phyloP scores from a whole-genome alignment of 1,140 invertebrate species.

The Gonatopus flavifemur region DNA sequence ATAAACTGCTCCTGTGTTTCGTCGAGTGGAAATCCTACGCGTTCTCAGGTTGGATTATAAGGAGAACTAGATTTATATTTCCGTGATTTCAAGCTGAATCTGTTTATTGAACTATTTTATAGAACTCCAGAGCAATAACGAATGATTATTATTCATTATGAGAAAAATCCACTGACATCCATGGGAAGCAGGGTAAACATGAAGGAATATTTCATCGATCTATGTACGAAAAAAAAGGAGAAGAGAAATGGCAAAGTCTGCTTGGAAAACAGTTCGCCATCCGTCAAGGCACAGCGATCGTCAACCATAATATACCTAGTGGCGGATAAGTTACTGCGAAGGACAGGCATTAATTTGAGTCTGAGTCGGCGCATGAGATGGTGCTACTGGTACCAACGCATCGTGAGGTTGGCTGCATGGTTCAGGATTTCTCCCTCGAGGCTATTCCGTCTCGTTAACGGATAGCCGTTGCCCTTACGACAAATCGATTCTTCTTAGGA shows the following conservation, averaged over 20 bases:
- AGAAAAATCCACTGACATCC: constrained; percentile 10
- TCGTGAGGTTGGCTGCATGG: constrained; percentile 16
- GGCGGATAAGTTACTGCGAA: constrained; percentile 49
- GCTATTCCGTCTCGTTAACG: constrained; percentile 49
- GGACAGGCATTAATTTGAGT: constrained; percentile 52
- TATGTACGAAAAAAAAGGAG: neutral
- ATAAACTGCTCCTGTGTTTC: constrained; percentile 14
- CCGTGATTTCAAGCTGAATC: constrained; percentile 9
- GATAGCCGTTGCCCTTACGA: constrained; percentile 43
- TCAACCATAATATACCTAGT: constrained; percentile 43
- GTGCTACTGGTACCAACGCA: constrained; percentile 25
- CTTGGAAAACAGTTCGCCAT: constrained; percentile 41
- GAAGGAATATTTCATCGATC: neutral
- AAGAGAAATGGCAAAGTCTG: constrained; percentile 27
- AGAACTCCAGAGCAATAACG: neutral
- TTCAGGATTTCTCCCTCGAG: constrained; percentile 49
- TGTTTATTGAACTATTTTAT: constrained; percentile 15
- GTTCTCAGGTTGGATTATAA: neutral
- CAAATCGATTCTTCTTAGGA: constrained; percentile 50
- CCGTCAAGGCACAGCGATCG: constrained; percentile 43
- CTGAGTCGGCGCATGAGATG: constrained; percentile 38
- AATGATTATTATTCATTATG: no score
- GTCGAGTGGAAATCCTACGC: constrained; percentile 11
- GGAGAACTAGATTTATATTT: constrained; percentile 10
- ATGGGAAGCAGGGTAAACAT: neutral